A percentile compares a stretch with the other conserved stretches of the same genome.
phyloP scores from a whole-genome alignment of 2,888 invertebrate genomes.

The Chymomyza procnemis region DNA sequence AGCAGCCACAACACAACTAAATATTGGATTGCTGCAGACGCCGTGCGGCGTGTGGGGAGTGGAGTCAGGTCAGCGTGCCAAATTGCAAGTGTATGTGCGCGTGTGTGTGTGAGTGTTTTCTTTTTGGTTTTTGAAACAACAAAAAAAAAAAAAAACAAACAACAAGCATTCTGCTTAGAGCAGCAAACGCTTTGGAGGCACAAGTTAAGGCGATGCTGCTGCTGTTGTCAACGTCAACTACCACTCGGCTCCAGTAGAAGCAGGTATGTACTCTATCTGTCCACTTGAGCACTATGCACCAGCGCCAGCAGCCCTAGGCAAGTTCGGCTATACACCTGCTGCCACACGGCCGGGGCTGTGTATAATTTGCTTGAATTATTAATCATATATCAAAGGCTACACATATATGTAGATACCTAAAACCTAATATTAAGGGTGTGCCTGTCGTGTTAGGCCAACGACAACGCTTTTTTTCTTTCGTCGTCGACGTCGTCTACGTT shows the following conservation, averaged over 20 bases:
- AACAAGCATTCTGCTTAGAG: neutral
- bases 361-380: neutral
- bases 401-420: neutral
- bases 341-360: too few species aligned
- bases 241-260: neutral
- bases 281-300: too few species aligned
- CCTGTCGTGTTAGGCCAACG: slow-evolving; percentile 6
- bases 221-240: slow-evolving; percentile 53
- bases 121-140: neutral
- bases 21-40: neutral
- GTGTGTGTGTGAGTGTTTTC: neutral
- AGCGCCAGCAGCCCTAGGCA: slow-evolving; percentile 1
- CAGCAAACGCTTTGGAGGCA: neutral
- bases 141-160: neutral
- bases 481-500: too few species aligned
- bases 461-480: neutral
- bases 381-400: neutral
- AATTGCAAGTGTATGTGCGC: neutral
- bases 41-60: too few species aligned
- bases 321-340: neutral
- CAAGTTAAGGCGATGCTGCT: slow-evolving; percentile 3
- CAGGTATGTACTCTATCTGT: slow-evolving; percentile 23
- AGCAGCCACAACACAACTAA: neutral
- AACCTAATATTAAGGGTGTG: slow-evolving; percentile 22
- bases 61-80: neutral